Evolutionary conservation across 2,113 vertebrate genomes (phyloP), one percentile per base, ranked within the genome.

Genomic region (Peromyscus maniculatus): DNA sequence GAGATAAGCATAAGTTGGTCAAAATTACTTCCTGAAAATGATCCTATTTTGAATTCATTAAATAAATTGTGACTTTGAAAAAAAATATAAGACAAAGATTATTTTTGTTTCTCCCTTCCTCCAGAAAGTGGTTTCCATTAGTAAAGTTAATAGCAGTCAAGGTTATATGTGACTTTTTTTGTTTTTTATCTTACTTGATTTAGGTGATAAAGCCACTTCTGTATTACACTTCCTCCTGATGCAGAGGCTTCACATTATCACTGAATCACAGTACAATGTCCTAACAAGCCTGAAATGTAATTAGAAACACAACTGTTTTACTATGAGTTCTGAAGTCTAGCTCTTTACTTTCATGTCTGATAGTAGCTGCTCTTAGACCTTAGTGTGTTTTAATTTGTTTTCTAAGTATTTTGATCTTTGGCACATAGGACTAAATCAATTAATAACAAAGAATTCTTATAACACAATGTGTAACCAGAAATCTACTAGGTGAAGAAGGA

Each of bases 1-100:
- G 57, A 86, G 91, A 97, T 92, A 97, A 97, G 97, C 71, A 22
- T 79, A 13, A 89, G 92, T 93, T 98, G 98, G 33, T 67, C 89
- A 97, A 83, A 97, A 97, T 95, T 55, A 83, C 11, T 92, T 98
- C 95, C 94, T 97, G 92, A 95, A 91, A 97, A 97, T 57, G 21
- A 4, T 87, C 93, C 46, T 33, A 66, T 97, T 97, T 97, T 59
- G 36, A 97, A 93, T 87, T 96, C 26, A 97, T 97, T 95, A 94
- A 39, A 72, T 96, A 89, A 95, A 95, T 96, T 10, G 15, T 98
- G 93, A 92, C 46, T 96, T 94, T 92, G 89, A 91, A 97, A 96
- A 94, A 91, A 93, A 55, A 39, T 33, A n/a, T 4, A 93, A 87
- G 89, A 93, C 86, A 69, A 75, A 94, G 95, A 87, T 74, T 93